A percentile compares a stretch with the other conserved stretches of the same genome.
phyloP scores from a whole-genome alignment of 2,113 vertebrate species.

The Laticauda colubrina region DNA sequence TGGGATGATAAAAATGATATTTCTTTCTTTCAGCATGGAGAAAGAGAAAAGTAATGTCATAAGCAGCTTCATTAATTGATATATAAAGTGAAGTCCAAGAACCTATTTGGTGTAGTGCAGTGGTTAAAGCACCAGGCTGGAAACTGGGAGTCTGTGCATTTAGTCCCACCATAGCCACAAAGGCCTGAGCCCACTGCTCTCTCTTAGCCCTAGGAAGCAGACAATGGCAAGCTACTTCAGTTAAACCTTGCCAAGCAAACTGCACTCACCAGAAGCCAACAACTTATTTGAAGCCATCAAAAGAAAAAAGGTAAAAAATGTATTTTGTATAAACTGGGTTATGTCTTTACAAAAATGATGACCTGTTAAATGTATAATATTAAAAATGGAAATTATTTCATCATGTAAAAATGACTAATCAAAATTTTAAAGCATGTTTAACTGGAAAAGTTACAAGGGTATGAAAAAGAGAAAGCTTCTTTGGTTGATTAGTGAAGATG shows the following conservation, averaged over 20 bases:
- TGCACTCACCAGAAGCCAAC: not conserved
- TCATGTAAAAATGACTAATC: not conserved
- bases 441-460: not conserved
- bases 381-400: not conserved
- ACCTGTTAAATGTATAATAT: not conserved
- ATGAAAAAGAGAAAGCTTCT: not conserved
- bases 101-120: not conserved
- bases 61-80: not conserved
- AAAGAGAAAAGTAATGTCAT: not conserved
- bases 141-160: not conserved
- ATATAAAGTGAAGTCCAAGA: not conserved
- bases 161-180: not conserved
- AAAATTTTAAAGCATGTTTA: not conserved
- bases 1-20: not conserved
- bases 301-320: not conserved
- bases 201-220: not conserved
- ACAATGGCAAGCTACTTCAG: not conserved
- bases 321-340: not conserved
- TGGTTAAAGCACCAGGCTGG: not conserved
- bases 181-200: not conserved
- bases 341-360: not conserved
- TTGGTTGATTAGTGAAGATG: not conserved
- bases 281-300: not conserved
- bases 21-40: not conserved
- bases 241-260: not conserved